Evolutionary conservation across 1,140 invertebrate genomes (phyloP).

Genomic region (Micrasema minimum): DNA sequence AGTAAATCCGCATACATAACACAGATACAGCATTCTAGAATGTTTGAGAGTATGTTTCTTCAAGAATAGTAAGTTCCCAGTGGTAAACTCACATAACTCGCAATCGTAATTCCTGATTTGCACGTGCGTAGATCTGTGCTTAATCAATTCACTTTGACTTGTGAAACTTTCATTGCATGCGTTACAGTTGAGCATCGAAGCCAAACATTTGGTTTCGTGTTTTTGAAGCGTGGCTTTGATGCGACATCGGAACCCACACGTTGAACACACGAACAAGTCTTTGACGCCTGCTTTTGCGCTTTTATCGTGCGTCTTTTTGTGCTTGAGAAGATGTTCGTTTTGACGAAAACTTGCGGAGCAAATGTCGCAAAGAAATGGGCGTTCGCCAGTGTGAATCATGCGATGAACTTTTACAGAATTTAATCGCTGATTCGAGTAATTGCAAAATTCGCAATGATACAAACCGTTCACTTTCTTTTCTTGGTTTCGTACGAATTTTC

Average conservation of each 20-base stretch:
- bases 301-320: slow-evolving; percentile 19
- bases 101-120: slow-evolving; percentile 5
- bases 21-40: slow-evolving; percentile 22
- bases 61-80: slow-evolving; percentile 2
- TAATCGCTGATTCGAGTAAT: neutral
- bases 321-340: slow-evolving; percentile 17
- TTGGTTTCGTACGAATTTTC: slow-evolving; percentile 8
- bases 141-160: neutral
- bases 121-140: neutral
- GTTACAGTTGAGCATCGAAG: neutral
- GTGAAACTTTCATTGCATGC: slow-evolving; percentile 2
- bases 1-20: slow-evolving; percentile 16
- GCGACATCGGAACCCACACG: slow-evolving; percentile 1
- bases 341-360: slow-evolving; percentile 23
- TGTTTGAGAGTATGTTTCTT: slow-evolving; percentile 27
- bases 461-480: slow-evolving; percentile 1
- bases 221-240: slow-evolving; percentile 8
- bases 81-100: slow-evolving; percentile 18
- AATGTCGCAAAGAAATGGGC: slow-evolving; percentile 8
- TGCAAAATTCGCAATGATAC: slow-evolving; percentile 10
- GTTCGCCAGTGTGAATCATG: slow-evolving; percentile 23
- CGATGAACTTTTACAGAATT: slow-evolving; percentile 28
- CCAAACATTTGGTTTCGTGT: slow-evolving; percentile 11
- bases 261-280: slow-evolving; percentile 14
- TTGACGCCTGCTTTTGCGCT: neutral